Evolutionary conservation across 2,797 vertebrate genomes (phyloP), one percentile per base, ranked within the genome.

Genomic region (Scolopax bukidnonensis): DNA sequence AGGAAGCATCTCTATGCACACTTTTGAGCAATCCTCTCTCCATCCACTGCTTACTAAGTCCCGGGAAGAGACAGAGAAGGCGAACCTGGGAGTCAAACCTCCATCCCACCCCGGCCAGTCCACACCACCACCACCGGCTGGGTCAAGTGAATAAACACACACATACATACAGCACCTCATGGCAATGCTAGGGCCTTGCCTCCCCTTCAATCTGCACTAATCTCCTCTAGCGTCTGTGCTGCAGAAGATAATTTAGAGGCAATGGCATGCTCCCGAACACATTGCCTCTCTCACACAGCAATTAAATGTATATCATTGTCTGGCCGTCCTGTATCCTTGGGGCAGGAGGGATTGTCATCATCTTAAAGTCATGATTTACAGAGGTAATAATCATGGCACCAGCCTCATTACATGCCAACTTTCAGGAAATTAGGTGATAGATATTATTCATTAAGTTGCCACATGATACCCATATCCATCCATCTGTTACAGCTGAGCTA

Each of bases 361-460:
- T 93, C 84, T 38, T 94, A 90, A 97, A 92, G 88, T 68, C 96
- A 94, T 96, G 95, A 97, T 96, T 97, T 97, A 98, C 86, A 95
- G 91, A 96, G 78, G 94, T 90, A 96, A 97, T 98, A 97, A 97
- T 96, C 95, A 93, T 77, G 80, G 90, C 82, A 89, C 75, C 90
- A 86, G 84, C 77, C 89, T 96, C 95, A 95, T 97, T 95, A 95
- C 89, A 87, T 73, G 96, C 87, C 95, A 96, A 90, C 91, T 90
- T 96, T 96, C 15, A 1, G 92, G 85, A 97, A 96, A 98, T 97
- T 91, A 94, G 93, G 93, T 95, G 96, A 96, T 96, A 96, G 95
- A 97, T 96, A 96, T 96, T 97, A 96, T 96, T 97, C 93, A 95
- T 97, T 97, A 97, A 90, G 94, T 95, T 97, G 89, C 91, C 88